Evolutionary conservation across 1,140 invertebrate species (phyloP).

Genomic region (Leguminivora glycinivorella): DNA sequence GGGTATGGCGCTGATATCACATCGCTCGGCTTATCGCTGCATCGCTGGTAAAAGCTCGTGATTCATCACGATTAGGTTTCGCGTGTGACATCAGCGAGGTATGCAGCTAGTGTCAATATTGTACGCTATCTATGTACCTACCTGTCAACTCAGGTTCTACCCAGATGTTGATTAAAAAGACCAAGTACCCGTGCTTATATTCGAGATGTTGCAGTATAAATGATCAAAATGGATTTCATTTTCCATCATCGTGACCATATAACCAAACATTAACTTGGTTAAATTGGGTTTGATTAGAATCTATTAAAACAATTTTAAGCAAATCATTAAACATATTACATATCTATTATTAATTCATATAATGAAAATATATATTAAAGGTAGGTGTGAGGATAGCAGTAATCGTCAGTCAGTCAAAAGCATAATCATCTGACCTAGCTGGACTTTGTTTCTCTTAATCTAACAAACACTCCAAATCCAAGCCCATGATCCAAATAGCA

Average conservation of each 20-base stretch:
- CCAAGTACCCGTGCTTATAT: not conserved
- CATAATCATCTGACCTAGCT: not conserved
- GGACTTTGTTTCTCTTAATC: not conserved
- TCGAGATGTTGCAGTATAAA: too few relatives aligned
- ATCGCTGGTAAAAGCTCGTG: slow-evolving; percentile 72
- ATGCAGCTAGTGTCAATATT: slow-evolving; percentile 43
- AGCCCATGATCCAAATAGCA: not conserved
- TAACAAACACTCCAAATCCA: not conserved
- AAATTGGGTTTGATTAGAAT: too few relatives aligned
- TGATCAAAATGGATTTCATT: too few relatives aligned
- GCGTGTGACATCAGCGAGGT: slow-evolving; percentile 64
- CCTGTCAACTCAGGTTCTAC: slow-evolving; percentile 25
- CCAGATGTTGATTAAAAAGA: not conserved
- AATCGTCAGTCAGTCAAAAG: not conserved
- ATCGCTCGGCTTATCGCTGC: slow-evolving; percentile 66
- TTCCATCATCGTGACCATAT: too few relatives aligned
- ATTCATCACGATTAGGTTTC: slow-evolving; percentile 72
- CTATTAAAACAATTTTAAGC: too few relatives aligned
- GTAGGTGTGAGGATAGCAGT: too few relatives aligned
- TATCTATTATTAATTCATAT: too few relatives aligned
- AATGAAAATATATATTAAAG: too few relatives aligned
- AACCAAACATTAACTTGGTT: too few relatives aligned
- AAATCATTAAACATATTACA: too few relatives aligned
- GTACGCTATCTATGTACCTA: slow-evolving; percentile 2
- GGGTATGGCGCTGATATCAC: slow-evolving; percentile 62